Evolutionary conservation across 1,140 invertebrate genomes (phyloP).

Genomic region (Sycobia sp.): DNA sequence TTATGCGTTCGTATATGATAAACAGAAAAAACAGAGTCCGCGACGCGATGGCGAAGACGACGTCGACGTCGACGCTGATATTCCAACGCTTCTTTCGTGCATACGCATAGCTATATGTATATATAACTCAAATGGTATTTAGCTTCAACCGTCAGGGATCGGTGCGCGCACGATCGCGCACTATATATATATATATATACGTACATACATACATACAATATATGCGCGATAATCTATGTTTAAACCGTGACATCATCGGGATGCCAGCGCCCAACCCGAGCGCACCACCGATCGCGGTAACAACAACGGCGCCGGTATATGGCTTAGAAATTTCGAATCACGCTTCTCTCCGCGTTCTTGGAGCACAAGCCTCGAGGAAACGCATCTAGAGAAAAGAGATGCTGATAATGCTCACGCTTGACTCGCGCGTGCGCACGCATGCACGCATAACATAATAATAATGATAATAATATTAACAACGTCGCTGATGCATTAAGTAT

Average conservation of each 20-base stretch:
- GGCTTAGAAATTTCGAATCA: constrained; percentile 29
- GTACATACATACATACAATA: constrained; percentile 13
- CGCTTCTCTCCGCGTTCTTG: not conserved
- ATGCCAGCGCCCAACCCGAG: constrained; percentile 33
- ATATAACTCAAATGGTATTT: too few relatives aligned
- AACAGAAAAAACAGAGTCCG: too few relatives aligned
- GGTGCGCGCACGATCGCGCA: too few relatives aligned
- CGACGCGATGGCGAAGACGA: not conserved
- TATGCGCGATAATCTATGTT: constrained; percentile 50
- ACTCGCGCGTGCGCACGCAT: not conserved
- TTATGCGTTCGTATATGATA: too few relatives aligned
- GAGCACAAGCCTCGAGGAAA: too few relatives aligned
- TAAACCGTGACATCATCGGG: constrained; percentile 52
- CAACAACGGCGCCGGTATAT: constrained; percentile 1
- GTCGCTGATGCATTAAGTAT: too few relatives aligned
- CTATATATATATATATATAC: too few relatives aligned
- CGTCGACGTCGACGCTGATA: not conserved
- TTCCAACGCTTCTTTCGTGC: too few relatives aligned
- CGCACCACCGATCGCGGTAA: not conserved
- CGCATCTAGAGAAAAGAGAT: not conserved
- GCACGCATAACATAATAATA: too few relatives aligned
- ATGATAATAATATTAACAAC: too few relatives aligned
- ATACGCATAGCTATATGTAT: too few relatives aligned
- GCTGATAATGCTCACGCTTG: not conserved
- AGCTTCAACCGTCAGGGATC: too few relatives aligned